phyloP scores from a whole-genome alignment of 2,797 vertebrate species.

The Ibycter americanus region DNA sequence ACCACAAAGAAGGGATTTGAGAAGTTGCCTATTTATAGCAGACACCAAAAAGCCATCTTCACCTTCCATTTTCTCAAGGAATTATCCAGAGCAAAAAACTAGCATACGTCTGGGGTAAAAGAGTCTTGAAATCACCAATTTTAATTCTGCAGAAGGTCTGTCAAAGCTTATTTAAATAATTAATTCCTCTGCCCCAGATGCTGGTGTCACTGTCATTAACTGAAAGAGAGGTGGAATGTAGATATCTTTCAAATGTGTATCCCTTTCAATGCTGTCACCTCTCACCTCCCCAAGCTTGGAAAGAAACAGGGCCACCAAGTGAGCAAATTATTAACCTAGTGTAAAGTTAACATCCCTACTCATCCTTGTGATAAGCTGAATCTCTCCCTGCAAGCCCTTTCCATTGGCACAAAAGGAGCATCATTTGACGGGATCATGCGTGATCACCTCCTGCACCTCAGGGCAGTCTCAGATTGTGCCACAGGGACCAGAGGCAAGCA shows the following conservation, averaged over 20 bases:
- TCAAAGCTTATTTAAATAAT: background rate
- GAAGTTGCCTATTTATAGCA: background rate
- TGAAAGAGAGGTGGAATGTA: background rate
- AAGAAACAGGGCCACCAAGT: background rate
- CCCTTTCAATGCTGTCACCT: background rate
- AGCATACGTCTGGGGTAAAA: background rate
- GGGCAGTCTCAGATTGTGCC: background rate
- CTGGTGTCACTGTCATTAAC: background rate
- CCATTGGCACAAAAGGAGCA: background rate
- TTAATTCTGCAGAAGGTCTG: background rate
- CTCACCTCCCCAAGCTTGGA: background rate
- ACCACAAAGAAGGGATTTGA: background rate
- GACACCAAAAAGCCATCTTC: background rate
- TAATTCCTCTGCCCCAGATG: background rate
- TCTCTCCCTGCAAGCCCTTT: background rate
- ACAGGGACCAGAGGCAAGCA: background rate
- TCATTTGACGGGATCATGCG: rapidly evolving
- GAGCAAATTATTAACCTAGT: background rate
- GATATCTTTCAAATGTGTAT: background rate
- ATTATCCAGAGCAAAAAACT: background rate
- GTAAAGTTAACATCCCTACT: background rate
- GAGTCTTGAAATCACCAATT: background rate
- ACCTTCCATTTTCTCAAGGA: background rate
- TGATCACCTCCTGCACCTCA: background rate
- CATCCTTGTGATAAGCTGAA: background rate